Percentiles rank a stretch among this genome's conserved stretches.
Conservation (phyloP, 2,888 invertebrate genomes). For the Amblyteles armatorius region DNA sequence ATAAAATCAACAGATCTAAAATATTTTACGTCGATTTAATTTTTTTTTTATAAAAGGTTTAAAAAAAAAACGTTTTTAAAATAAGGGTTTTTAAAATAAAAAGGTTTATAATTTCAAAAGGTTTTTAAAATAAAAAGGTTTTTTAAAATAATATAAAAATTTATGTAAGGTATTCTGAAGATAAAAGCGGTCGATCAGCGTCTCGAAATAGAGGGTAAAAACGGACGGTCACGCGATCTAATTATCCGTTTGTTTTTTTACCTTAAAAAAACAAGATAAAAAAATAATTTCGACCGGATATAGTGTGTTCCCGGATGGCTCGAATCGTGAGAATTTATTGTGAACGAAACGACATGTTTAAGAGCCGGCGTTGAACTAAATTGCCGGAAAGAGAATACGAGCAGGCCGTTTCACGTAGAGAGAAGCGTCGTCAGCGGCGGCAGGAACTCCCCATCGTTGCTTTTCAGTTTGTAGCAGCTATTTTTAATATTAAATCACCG, state of each 20-base stretch:
- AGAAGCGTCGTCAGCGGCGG: slow-evolving; percentile 32
- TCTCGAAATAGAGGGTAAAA: too few species aligned
- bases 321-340: neutral
- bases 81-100: too few species aligned
- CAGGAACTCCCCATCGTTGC: slow-evolving; percentile 37
- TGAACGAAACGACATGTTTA: slow-evolving; percentile 34
- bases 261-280: neutral
- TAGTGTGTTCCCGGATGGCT: neutral
- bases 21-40: neutral
- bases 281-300: neutral
- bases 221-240: too few species aligned
- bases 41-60: too few species aligned
- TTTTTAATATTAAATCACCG: slow-evolving; percentile 53
- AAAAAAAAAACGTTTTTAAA: too few species aligned
- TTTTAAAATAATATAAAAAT: too few species aligned
- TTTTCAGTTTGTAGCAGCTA: slow-evolving; percentile 17
- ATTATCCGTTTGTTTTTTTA: too few species aligned
- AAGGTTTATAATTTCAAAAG: too few species aligned
- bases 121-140: too few species aligned
- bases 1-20: neutral
- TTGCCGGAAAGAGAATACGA: slow-evolving; percentile 18
- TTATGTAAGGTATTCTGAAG: too few species aligned
- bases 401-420: slow-evolving; percentile 36
- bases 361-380: slow-evolving; percentile 52
- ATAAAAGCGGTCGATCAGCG: too few species aligned